phyloP scores from a whole-genome alignment of 2,888 invertebrate species.

The Mythimna vitellina region DNA sequence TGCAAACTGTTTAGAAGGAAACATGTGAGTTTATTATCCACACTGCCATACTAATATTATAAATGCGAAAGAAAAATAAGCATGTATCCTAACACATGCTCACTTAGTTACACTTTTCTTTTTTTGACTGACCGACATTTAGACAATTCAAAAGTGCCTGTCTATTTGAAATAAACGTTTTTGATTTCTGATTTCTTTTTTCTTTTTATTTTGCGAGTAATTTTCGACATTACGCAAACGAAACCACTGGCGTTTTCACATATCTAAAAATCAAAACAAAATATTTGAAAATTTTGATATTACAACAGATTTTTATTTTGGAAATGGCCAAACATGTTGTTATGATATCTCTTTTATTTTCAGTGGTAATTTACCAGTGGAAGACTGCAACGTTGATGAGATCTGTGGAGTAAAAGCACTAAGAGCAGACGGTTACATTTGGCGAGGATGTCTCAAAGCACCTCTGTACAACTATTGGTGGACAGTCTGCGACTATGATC shows the following conservation, averaged over 20 bases:
- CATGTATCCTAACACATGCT: background rate
- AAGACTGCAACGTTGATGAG: slow-evolving; percentile 77
- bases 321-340: background rate
- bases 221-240: too few relatives aligned
- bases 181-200: too few relatives aligned
- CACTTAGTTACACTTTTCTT: too few relatives aligned
- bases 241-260: background rate
- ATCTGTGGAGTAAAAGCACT: slow-evolving; percentile 80
- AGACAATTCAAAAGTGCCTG: too few relatives aligned
- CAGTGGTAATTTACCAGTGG: slow-evolving; percentile 73
- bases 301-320: background rate
- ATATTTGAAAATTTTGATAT: background rate
- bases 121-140: too few relatives aligned
- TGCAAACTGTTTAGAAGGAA: slow-evolving; percentile 80
- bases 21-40: slow-evolving; percentile 73
- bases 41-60: too few relatives aligned
- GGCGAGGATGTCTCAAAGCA: slow-evolving; percentile 80
- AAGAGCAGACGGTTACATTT: slow-evolving; percentile 77
- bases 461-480: slow-evolving; percentile 84
- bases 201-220: too few relatives aligned
- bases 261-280: background rate
- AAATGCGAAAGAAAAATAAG: too few relatives aligned
- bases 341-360: slow-evolving; percentile 50
- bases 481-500: slow-evolving; percentile 76
- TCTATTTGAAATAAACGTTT: too few relatives aligned